phyloP scores from a whole-genome alignment of 2,888 invertebrate genomes.

The Copidosoma aretas region DNA sequence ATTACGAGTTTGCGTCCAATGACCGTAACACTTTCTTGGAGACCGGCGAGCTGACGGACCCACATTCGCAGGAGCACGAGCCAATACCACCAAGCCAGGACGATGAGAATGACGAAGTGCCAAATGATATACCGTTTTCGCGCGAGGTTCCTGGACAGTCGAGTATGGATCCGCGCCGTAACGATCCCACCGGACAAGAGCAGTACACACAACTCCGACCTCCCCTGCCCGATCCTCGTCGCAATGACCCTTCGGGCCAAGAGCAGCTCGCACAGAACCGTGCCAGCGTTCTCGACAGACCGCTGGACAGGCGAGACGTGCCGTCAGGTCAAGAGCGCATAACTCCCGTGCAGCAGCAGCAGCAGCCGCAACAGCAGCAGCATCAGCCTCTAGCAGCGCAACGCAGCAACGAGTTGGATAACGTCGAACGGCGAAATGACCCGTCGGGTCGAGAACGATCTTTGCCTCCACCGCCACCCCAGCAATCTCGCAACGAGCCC shows the following conservation, averaged over 20 bases:
- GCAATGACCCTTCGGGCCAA: conserved; percentile 59
- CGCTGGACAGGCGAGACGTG: conserved; percentile 31
- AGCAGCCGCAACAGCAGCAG: conserved; percentile 50
- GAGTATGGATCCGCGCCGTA: conserved; percentile 57
- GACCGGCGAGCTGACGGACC: conserved; percentile 61
- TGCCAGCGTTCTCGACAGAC: conserved; percentile 5
- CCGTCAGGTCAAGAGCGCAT: conserved; percentile 43
- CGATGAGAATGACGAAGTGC: conserved; percentile 61
- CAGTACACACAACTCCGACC: conserved; percentile 51
- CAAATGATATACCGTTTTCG: conserved; percentile 59
- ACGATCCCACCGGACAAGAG: conserved; percentile 60
- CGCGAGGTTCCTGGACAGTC: conserved; percentile 61
- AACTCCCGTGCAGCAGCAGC: conserved; percentile 51
- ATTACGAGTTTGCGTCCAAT: conserved; percentile 60
- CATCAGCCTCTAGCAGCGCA: conserved; percentile 40
- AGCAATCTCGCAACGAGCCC: conserved; percentile 58
- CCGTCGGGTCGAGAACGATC: conserved; percentile 59
- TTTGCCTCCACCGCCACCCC: conserved; percentile 50
- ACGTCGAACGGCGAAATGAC: conserved; percentile 56
- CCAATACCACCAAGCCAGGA: conserved; percentile 55
- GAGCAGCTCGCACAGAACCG: conserved; percentile 46
- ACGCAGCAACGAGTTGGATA: conserved; percentile 46
- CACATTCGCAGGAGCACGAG: conserved; percentile 57
- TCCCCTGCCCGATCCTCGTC: conserved; percentile 53
- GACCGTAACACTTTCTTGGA: conserved; percentile 61